Evolutionary conservation across 1,140 invertebrate genomes (phyloP).

Genomic region (Drosophila kikkawai): DNA sequence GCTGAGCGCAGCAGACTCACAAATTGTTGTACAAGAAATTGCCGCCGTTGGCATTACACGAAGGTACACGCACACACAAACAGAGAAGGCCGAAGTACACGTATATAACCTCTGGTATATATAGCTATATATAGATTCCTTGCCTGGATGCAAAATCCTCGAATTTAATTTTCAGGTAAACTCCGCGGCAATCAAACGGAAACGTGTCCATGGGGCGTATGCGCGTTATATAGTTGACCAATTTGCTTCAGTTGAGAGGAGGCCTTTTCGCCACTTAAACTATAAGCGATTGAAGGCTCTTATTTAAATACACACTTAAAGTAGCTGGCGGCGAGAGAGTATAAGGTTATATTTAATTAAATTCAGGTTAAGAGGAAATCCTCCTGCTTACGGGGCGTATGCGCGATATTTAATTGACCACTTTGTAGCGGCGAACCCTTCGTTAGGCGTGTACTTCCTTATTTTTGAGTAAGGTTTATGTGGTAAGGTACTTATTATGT

Average conservation of each 20-base stretch:
- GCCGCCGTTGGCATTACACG: slow-evolving; percentile 65
- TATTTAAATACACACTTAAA: slow-evolving; percentile 36
- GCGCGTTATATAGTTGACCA: slow-evolving; percentile 46
- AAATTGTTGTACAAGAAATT: slow-evolving; percentile 81
- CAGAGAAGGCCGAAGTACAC: neutral
- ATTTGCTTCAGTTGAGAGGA: slow-evolving; percentile 17
- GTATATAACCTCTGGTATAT: slow-evolving; percentile 17
- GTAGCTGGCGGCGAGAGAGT: slow-evolving; percentile 1
- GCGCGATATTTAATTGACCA: slow-evolving; percentile 66
- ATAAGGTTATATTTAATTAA: slow-evolving; percentile 36
- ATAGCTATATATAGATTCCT: slow-evolving; percentile 49
- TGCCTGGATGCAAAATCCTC: slow-evolving; percentile 61
- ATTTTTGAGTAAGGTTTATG: neutral
- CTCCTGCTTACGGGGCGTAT: slow-evolving; percentile 55
- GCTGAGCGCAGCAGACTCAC: slow-evolving; percentile 74
- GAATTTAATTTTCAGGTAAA: slow-evolving; percentile 78
- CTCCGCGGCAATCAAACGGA: slow-evolving; percentile 34
- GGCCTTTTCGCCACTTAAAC: slow-evolving; percentile 23
- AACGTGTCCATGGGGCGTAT: slow-evolving; percentile 44
- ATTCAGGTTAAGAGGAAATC: slow-evolving; percentile 56
- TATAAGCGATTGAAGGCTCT: slow-evolving; percentile 20
- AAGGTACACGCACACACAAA: slow-evolving; percentile 26
- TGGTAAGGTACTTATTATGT: neutral
- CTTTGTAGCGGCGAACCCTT: slow-evolving; percentile 18
- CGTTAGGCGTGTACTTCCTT: neutral